Evolutionary conservation across 2,888 invertebrate species (phyloP).

Genomic region (Matsumyia berberina): DNA sequence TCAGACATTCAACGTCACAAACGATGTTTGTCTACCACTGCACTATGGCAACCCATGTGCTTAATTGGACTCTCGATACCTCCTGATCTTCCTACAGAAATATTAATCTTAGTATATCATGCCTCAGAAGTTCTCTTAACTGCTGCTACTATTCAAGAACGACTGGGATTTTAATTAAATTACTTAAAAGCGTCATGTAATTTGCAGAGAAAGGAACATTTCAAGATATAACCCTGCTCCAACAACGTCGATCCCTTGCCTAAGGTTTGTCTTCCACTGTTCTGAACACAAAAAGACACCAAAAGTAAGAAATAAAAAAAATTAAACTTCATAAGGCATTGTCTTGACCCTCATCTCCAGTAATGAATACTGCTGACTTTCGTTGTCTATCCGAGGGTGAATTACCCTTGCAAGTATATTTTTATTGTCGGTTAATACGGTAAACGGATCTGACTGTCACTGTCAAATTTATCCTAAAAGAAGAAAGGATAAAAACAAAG

Average conservation of each 20-base stretch:
- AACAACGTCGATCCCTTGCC: background rate
- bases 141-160: too few relatives aligned
- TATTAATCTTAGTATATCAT: too few relatives aligned
- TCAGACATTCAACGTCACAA: too few relatives aligned
- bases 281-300: background rate
- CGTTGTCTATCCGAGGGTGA: slow-evolving; percentile 8
- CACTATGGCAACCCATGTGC: too few relatives aligned
- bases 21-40: too few relatives aligned
- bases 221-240: too few relatives aligned
- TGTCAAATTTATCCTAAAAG: background rate
- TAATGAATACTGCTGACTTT: slow-evolving; percentile 12
- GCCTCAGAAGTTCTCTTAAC: too few relatives aligned
- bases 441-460: slow-evolving; percentile 5
- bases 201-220: too few relatives aligned
- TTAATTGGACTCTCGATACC: too few relatives aligned
- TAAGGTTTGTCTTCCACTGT: background rate
- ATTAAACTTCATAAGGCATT: slow-evolving; percentile 19
- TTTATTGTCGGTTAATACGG: background rate
- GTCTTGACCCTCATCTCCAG: background rate
- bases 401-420: background rate
- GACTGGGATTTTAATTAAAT: too few relatives aligned
- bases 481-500: slow-evolving; percentile 16
- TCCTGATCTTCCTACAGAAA: too few relatives aligned
- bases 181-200: too few relatives aligned
- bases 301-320: slow-evolving; percentile 13